phyloP scores from a whole-genome alignment of 2,888 invertebrate species.

The Tetramorium bicarinatum region DNA sequence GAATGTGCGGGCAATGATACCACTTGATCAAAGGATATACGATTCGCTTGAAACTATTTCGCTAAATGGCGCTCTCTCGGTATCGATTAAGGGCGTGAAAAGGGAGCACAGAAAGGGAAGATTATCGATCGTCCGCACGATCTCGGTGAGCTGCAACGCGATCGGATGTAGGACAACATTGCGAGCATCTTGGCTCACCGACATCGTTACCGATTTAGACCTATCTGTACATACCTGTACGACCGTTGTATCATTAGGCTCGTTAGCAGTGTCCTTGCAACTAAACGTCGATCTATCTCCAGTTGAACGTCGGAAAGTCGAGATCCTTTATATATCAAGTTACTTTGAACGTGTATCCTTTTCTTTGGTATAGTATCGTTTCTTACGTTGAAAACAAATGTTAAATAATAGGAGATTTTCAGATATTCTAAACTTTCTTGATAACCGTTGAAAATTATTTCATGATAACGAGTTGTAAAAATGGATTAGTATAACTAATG shows the following conservation, averaged over 20 bases:
- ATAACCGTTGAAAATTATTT: background rate
- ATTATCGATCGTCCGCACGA: conserved; percentile 65
- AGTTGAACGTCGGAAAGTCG: conserved; percentile 21
- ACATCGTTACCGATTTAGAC: conserved; percentile 80
- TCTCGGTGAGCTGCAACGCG: conserved; percentile 57
- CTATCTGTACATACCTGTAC: conserved; percentile 77
- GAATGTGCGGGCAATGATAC: background rate
- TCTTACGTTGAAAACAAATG: background rate
- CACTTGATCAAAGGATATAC: background rate
- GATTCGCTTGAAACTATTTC: conserved; percentile 8
- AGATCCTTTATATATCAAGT: conserved; percentile 9
- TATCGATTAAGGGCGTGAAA: conserved; percentile 55
- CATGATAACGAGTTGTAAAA: background rate
- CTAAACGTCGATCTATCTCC: conserved; percentile 48
- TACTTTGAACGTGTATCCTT: background rate
- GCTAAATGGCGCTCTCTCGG: conserved; percentile 10
- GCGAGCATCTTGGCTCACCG: conserved; percentile 75
- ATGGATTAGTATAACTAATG: background rate
- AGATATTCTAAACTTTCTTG: background rate
- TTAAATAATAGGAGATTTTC: background rate
- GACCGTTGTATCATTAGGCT: conserved; percentile 76
- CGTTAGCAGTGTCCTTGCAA: conserved; percentile 68
- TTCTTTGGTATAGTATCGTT: background rate
- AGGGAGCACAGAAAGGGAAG: conserved; percentile 59
- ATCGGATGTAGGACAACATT: conserved; percentile 75